A percentile compares a stretch with the other conserved stretches of the same genome.
Conservation (phyloP, 1,140 invertebrate species). For the Belonocnema kinseyi region DNA sequence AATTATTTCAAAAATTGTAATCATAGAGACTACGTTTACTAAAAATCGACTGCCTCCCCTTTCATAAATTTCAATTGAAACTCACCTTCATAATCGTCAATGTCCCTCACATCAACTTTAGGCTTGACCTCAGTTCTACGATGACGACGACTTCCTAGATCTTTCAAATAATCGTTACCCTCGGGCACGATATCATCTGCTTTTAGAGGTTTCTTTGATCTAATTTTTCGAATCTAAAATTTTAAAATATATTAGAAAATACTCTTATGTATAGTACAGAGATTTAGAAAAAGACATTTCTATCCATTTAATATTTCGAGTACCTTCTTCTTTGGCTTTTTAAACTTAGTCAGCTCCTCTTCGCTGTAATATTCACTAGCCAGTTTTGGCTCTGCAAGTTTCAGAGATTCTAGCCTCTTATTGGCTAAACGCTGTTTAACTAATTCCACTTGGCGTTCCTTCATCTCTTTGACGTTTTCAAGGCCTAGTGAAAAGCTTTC, state of each 20-base stretch:
- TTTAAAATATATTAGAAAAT: constrained; percentile 33
- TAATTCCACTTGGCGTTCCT: constrained; percentile 73
- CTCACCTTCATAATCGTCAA: constrained; percentile 76
- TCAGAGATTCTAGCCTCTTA: constrained; percentile 85
- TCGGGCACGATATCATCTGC: constrained; percentile 77
- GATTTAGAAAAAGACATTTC: constrained; percentile 8
- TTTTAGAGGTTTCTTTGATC: constrained; percentile 75
- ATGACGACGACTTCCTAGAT: constrained; percentile 76
- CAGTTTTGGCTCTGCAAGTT: constrained; percentile 80
- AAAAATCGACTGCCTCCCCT: background rate
- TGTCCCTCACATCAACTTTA: constrained; percentile 68
- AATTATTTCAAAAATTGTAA: too few species aligned
- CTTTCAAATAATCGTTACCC: constrained; percentile 73
- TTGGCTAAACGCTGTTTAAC: constrained; percentile 80
- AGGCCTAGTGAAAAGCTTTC: constrained; percentile 89
- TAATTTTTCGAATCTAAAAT: constrained; percentile 72
- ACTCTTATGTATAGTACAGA: background rate
- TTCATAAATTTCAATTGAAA: constrained; percentile 37
- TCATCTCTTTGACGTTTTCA: constrained; percentile 71
- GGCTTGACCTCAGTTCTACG: constrained; percentile 65
- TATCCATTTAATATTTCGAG: constrained; percentile 51
- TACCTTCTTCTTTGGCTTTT: constrained; percentile 95
- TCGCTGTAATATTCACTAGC: constrained; percentile 94
- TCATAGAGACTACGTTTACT: too few species aligned
- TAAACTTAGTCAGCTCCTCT: constrained; percentile 89